These are phyloP conservation scores for Drosophila kanapiae DNA, from an alignment of 1,140 invertebrate species.

Conservation along the genomic window DNA sequence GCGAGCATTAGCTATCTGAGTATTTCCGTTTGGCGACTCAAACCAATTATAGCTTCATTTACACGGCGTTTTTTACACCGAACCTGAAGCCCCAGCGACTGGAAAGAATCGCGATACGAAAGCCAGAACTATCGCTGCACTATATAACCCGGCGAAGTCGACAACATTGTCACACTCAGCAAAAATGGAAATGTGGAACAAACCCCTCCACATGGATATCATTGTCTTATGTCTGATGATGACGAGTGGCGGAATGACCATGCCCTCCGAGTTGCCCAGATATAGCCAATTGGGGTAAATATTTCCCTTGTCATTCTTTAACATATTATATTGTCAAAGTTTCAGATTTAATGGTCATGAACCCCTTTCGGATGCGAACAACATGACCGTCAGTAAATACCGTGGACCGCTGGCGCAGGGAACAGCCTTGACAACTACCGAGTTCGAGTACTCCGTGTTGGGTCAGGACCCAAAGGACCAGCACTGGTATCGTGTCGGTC, in stretches of 20 bases:
- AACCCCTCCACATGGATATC: conserved; percentile 21
- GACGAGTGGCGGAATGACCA: conserved; percentile 4
- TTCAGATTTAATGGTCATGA: conserved; percentile 20
- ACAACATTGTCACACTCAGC: conserved; percentile 45
- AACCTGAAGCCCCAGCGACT: conserved; percentile 46
- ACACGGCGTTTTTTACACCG: conserved; percentile 45
- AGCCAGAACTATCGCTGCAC: conserved; percentile 15
- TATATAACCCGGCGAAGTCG: conserved; percentile 60
- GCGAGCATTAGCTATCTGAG: conserved; percentile 48
- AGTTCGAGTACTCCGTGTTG: conserved; percentile 63
- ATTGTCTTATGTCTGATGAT: conserved; percentile 33
- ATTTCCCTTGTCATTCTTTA: neutral
- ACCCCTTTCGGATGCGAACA: neutral
- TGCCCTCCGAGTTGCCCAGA: conserved; percentile 47
- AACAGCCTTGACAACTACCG: conserved; percentile 5
- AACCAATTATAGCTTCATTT: conserved; percentile 54
- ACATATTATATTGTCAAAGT: neutral
- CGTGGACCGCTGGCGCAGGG: neutral
- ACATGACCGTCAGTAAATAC: neutral
- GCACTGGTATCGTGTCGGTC: conserved; percentile 66
- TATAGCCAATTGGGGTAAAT: conserved; percentile 59
- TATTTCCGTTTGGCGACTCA: conserved; percentile 52
- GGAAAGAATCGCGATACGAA: conserved; percentile 26
- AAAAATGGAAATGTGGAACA: conserved; percentile 52
- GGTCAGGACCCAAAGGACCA: conserved; percentile 69